Evolutionary conservation across 1,140 invertebrate species (phyloP).

Genomic region (Cyclargus thomasi): DNA sequence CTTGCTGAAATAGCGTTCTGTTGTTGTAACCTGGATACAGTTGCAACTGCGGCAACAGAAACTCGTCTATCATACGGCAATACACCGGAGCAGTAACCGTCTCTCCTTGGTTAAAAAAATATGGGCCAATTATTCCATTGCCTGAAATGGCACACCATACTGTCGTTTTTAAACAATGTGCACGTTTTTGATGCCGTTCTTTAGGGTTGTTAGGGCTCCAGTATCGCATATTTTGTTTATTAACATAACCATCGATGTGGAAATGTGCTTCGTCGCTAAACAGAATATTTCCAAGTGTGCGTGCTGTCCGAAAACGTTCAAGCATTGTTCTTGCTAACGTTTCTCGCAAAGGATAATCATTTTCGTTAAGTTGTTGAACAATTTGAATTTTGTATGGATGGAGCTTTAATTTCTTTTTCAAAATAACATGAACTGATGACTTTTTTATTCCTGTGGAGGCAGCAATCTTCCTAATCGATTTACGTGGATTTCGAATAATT

Average conservation of each 20-base stretch:
- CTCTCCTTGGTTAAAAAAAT: constrained; percentile 20
- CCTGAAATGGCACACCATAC: constrained; percentile 23
- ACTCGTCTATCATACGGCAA: constrained; percentile 20
- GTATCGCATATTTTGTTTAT: constrained; percentile 23
- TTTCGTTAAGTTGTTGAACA: constrained; percentile 14
- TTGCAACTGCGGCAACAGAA: constrained; percentile 19
- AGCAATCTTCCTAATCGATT: constrained; percentile 16
- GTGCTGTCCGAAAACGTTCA: constrained; percentile 8
- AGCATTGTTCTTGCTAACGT: constrained; percentile 8
- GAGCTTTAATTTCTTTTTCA: constrained; percentile 17
- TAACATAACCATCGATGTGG: constrained; percentile 21
- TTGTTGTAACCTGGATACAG: constrained; percentile 21
- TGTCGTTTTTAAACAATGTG: constrained; percentile 23
- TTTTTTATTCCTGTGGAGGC: constrained; percentile 23
- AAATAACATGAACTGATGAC: constrained; percentile 13
- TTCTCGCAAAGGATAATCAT: neutral
- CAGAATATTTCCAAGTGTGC: constrained; percentile 13
- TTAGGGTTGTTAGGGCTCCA: constrained; percentile 19
- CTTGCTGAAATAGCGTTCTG: constrained; percentile 17
- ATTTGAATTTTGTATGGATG: constrained; percentile 26
- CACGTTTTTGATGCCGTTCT: constrained; percentile 21
- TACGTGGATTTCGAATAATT: constrained; percentile 21
- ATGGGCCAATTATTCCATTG: constrained; percentile 6
- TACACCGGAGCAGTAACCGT: constrained; percentile 17
- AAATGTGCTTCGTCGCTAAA: constrained; percentile 22